Evolutionary conservation across 1,140 invertebrate genomes (phyloP).

Genomic region (Macrobrachium nipponense): DNA sequence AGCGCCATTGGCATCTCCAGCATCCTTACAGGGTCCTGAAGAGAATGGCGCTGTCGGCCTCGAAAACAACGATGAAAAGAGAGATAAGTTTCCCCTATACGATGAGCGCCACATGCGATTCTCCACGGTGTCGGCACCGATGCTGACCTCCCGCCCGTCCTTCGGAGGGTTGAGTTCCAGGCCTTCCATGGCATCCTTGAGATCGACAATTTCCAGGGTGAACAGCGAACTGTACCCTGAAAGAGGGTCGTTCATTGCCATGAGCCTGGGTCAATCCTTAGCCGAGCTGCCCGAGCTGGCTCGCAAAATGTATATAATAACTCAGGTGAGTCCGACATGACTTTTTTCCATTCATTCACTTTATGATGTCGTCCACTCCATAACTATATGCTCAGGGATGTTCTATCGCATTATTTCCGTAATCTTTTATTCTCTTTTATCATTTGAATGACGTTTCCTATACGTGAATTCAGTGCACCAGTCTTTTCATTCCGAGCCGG

Average conservation of each 20-base stretch:
- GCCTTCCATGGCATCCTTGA: conserved; percentile 62
- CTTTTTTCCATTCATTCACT: neutral
- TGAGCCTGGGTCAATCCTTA: conserved; percentile 58
- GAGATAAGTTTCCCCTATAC: conserved; percentile 54
- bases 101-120: conserved; percentile 35
- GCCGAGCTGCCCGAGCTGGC: conserved; percentile 57
- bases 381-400: too few species aligned
- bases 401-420: neutral
- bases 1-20: neutral
- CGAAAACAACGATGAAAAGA: conserved; percentile 36
- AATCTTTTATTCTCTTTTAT: neutral
- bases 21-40: neutral
- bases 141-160: conserved; percentile 44
- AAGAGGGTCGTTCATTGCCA: conserved; percentile 57
- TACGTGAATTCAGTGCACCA: neutral
- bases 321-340: conserved; percentile 49
- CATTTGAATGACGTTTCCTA: neutral
- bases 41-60: neutral
- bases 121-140: conserved; percentile 33
- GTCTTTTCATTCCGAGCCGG: neutral
- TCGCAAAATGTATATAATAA: conserved; percentile 61
- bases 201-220: conserved; percentile 54
- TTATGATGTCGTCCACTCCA: too few species aligned
- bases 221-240: conserved; percentile 63
- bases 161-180: conserved; percentile 55